Evolutionary conservation across 2,797 vertebrate species (phyloP), one percentile per base, ranked within the genome.

Genomic region (Meda fulgida): DNA sequence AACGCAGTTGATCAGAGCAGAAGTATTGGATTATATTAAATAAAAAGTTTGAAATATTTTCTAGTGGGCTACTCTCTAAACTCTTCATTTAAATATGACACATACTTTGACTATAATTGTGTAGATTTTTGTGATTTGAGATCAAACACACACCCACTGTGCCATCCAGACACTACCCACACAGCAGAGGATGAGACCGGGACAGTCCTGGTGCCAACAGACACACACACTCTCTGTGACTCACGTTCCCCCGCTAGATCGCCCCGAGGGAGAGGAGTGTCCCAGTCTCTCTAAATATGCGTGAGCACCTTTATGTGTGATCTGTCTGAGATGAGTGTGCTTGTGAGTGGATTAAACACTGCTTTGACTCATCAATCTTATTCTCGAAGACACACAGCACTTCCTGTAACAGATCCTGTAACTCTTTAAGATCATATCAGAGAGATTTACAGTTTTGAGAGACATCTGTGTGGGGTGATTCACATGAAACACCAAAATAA

Each of bases 201-300:
- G 72, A 75, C 53, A 14, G 72, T 18, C 34, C 14, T 38, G 13
- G 53, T 40, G 5, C 48, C 36, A 78, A 11, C 79, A 71, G 36
- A 81, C 66, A 1, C 31, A 31, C 31, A 31, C 1, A 31, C 31
- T 78, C 36, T 46, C 36, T 73, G 26, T 73, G 70, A 73, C 43
- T 83, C 71, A 34, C 29, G 7, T 11, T 46, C 5, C 11, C 8
- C 40, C 19, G 21, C 19, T 26, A 16, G 36, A 55, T 29, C n/a
- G 7, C 63, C 80, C 67, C 9, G 69, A 60, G 69, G 80, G 80
- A 81, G 38, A 72, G 80, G 69, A 81, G 69, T 19, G 69, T 51
- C 29, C 21, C 63, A 78, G n/a, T 36, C 63, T 72, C 48, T 40
- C 67, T 58, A 43, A 55, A 51, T 51, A 55, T 81, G 48, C 43